Evolutionary conservation across 2,797 vertebrate species (phyloP).

Genomic region (Numenius phaeopus): DNA sequence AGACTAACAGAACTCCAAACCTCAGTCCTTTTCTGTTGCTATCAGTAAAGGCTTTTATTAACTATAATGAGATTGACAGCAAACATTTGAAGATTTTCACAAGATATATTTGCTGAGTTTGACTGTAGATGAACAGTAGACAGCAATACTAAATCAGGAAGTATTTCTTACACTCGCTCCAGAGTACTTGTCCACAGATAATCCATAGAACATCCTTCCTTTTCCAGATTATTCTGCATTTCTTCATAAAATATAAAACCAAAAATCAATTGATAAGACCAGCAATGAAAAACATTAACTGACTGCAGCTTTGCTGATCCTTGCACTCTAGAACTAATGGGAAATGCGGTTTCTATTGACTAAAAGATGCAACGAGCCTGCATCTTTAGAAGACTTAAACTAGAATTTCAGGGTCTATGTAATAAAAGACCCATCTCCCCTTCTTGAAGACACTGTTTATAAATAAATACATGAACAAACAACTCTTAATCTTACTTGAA

Average conservation of each 20-base stretch:
- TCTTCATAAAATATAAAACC: background rate
- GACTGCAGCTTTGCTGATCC: background rate
- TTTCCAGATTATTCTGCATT: background rate
- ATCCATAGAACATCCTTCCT: background rate
- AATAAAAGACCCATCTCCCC: constrained; percentile 32
- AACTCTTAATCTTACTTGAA: constrained; percentile 73
- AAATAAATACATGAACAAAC: constrained; percentile 60
- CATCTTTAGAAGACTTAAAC: constrained; percentile 26
- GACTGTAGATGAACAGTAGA: background rate
- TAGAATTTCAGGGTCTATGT: constrained; percentile 11
- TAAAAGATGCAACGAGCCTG: background rate
- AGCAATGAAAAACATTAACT: background rate
- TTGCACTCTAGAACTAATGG: background rate
- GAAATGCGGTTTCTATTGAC: background rate
- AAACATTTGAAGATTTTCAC: background rate
- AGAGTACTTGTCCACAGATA: background rate
- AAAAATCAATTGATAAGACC: background rate
- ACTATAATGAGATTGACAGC: background rate
- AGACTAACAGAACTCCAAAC: background rate
- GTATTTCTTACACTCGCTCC: background rate
- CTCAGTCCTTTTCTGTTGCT: background rate
- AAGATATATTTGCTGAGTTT: background rate
- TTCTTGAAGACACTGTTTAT: constrained; percentile 60
- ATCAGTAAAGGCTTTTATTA: background rate
- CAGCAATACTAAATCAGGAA: background rate